Evolutionary conservation across 2,888 invertebrate species (phyloP), one percentile per base, ranked within the genome.

Genomic region (Euspilapteryx auroguttella): DNA sequence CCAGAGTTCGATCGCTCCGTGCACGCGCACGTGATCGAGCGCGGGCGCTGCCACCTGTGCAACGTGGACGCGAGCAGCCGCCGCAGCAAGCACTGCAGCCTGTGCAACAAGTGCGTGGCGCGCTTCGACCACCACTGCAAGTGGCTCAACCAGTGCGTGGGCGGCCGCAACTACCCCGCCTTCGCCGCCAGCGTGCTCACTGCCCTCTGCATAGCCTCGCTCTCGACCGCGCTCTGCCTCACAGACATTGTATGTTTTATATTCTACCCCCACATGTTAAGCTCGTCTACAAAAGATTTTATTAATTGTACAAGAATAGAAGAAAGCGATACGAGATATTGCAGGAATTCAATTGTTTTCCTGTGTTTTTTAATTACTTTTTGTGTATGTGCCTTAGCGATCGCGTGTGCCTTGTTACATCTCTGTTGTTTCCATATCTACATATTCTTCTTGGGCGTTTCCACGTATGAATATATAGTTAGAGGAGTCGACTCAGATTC

Each of bases 91-190:
- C 98, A 98, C 59, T 98, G 98, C 61, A 88, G 91, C 45, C 83
- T 92, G 40, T 98, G 98, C 75, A 98, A 98, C 79, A 98, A 98
- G 79, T 98, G 98, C 66, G 90, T 98, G 28, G 85, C 86, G 9
- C 81, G 84, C 32, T 98, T 98, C 65, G 97, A 98, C 59, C 97
- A 97, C 62, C 97, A 98, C 65, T 98, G 97, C 79, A 94, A 95
- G 79, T 98, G 98, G 97, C 79, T 98, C 41, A 98, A 98, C 77
- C 96, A 94, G 65, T 98, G 98, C 73, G 85, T 98, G 35, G 98
- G 98, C 6, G 82, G 82, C 24, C 79, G 93, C 41, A 97, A 96
- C 62, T 97, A 96, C 78, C 80, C 79, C 24, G 83, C 86, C 14
- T 94, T 94, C 59, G 79, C 92, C 40, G 82, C 85, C 55, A 88